Evolutionary conservation across 2,888 invertebrate species (phyloP).

Genomic region (Tillus elongatus): DNA sequence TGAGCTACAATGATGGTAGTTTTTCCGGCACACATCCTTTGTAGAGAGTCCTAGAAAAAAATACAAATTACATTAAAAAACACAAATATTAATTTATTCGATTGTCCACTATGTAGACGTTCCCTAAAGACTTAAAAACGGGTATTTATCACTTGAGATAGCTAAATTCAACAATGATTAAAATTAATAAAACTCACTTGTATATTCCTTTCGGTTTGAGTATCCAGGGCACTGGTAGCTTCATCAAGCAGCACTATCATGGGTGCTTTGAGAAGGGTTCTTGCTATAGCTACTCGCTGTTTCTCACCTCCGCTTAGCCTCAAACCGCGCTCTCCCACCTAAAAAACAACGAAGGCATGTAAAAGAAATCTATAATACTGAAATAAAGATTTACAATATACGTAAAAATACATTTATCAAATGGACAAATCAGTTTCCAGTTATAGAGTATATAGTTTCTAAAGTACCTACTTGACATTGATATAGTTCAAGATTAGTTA

Average conservation of each 20-base stretch:
- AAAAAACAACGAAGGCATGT: conserved; percentile 14
- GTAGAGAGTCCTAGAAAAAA: conserved; percentile 54
- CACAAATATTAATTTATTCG: neutral
- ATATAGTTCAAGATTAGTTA: no score
- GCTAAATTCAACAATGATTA: neutral
- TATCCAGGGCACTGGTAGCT: conserved; percentile 91
- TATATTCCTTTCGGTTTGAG: conserved; percentile 87
- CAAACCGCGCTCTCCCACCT: conserved; percentile 92
- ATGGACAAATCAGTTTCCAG: no score
- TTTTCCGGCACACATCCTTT: conserved; percentile 69
- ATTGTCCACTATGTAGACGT: neutral
- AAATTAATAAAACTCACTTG: conserved; percentile 44
- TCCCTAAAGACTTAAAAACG: no score
- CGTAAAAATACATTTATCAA: no score
- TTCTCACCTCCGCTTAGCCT: conserved; percentile 96
- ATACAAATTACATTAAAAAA: conserved; percentile 8
- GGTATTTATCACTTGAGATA: no score
- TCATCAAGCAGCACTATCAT: conserved; percentile 87
- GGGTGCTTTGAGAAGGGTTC: conserved; percentile 88
- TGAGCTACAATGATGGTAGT: conserved; percentile 94
- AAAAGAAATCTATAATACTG: no score
- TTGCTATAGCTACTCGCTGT: conserved; percentile 92
- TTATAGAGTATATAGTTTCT: no score
- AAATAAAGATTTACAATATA: no score
- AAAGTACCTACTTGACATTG: no score